These are phyloP conservation scores for Hoplodrina blanda DNA, from an alignment of 2,888 invertebrate species.

Conservation along the genomic window DNA sequence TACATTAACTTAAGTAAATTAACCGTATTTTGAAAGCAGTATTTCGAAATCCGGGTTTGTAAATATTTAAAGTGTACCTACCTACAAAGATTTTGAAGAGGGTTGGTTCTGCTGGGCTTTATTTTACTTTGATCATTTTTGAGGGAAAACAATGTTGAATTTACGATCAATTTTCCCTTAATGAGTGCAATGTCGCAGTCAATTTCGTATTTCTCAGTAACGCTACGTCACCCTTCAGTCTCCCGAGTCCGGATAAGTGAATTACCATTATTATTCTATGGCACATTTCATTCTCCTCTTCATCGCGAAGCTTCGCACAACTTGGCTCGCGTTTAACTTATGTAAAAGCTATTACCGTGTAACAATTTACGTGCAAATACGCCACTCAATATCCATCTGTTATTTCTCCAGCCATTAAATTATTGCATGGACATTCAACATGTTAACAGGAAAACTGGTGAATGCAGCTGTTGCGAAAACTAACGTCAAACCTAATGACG, in stretches of 20 bases:
- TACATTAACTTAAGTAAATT: slow-evolving; percentile 30
- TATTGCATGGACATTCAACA: slow-evolving; percentile 37
- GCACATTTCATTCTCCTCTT: slow-evolving; percentile 23
- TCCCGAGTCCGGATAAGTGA: not conserved
- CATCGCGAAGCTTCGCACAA: slow-evolving; percentile 12
- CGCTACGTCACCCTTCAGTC: not conserved
- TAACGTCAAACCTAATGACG: slow-evolving; percentile 31
- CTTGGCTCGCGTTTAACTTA: slow-evolving; percentile 7
- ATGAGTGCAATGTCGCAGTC: slow-evolving; percentile 22
- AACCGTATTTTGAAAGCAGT: slow-evolving; percentile 26
- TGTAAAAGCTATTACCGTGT: slow-evolving; percentile 22
- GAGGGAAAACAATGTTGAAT: slow-evolving; percentile 9
- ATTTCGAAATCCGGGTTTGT: slow-evolving; percentile 18
- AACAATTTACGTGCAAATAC: slow-evolving; percentile 32
- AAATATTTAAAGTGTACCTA: slow-evolving; percentile 29
- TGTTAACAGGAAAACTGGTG: slow-evolving; percentile 37
- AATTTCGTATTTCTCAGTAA: slow-evolving; percentile 16
- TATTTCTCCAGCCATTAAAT: slow-evolving; percentile 37
- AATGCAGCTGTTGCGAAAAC: slow-evolving; percentile 47
- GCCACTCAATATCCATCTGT: slow-evolving; percentile 18
- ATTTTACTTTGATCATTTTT: slow-evolving; percentile 24
- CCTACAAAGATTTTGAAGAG: slow-evolving; percentile 9
- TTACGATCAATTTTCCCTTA: slow-evolving; percentile 11
- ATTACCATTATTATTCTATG: slow-evolving; percentile 25
- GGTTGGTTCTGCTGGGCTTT: slow-evolving; percentile 8